A percentile compares a stretch with the other conserved stretches of the same genome.
Conservation (phyloP, 1,140 invertebrate species). For the Heliothis virescens region DNA sequence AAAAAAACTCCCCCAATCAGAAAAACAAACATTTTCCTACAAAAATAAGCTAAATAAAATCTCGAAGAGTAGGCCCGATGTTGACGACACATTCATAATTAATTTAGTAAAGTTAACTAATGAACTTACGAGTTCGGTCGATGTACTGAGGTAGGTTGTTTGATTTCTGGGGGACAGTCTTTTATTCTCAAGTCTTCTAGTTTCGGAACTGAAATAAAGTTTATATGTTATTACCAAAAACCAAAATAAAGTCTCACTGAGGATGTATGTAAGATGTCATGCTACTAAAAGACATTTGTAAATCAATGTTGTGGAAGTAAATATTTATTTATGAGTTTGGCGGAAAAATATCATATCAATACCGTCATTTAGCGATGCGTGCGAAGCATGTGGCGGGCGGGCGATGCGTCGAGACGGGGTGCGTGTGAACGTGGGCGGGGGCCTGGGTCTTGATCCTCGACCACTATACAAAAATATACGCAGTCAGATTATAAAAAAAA, state of each 20-base stretch:
- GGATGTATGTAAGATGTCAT: background rate
- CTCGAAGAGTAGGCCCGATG: constrained; percentile 5
- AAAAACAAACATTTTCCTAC: background rate
- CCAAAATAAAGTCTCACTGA: too few relatives aligned
- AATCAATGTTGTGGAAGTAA: constrained; percentile 36
- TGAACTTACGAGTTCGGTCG: constrained; percentile 87
- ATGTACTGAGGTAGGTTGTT: constrained; percentile 88
- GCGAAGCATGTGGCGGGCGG: constrained; percentile 90
- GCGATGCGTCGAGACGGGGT: constrained; percentile 95
- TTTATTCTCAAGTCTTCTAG: constrained; percentile 86
- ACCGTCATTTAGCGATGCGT: constrained; percentile 79
- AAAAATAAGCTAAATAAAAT: constrained; percentile 12
- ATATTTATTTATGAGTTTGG: constrained; percentile 20
- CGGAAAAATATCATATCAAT: constrained; percentile 45
- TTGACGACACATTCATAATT: constrained; percentile 18
- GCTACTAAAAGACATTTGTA: background rate
- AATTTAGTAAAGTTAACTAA: constrained; percentile 32
- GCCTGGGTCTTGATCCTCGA: constrained; percentile 87
- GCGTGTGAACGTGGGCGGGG: constrained; percentile 94
- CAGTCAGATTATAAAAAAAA: background rate
- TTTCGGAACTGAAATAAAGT: constrained; percentile 85
- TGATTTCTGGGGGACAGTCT: constrained; percentile 87
- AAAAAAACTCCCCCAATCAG: background rate
- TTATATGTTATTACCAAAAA: background rate
- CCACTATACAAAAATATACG: constrained; percentile 86